Conservation (phyloP, 2,797 vertebrate genomes). For the Streptopelia turtur region DNA sequence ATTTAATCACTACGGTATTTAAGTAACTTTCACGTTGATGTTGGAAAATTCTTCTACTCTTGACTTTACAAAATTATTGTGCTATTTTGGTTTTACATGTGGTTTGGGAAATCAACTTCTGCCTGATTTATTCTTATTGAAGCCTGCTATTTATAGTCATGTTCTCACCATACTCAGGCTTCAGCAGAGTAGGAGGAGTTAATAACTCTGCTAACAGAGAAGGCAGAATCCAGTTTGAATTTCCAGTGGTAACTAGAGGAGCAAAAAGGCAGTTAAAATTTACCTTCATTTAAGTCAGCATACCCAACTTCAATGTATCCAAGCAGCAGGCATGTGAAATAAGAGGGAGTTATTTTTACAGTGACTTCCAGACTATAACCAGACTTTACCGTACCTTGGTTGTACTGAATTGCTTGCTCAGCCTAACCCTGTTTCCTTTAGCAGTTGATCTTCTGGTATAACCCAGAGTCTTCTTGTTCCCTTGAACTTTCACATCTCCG, state of each 20-base stretch:
- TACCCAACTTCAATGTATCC: neutral
- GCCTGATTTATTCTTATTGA: neutral
- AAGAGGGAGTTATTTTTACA: neutral
- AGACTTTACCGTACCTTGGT: conserved; percentile 85
- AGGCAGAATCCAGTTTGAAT: neutral
- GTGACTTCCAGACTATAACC: neutral
- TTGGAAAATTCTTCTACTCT: neutral
- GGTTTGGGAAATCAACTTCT: conserved; percentile 14
- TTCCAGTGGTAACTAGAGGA: neutral
- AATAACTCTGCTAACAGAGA: neutral
- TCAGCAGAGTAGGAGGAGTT: neutral
- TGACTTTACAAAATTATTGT: conserved; percentile 31
- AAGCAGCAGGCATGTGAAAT: neutral
- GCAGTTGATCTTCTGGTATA: conserved; percentile 84
- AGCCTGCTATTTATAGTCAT: conserved; percentile 1
- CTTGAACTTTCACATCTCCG: conserved; percentile 81
- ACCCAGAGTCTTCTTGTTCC: conserved; percentile 91
- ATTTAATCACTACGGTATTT: neutral
- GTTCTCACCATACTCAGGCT: neutral
- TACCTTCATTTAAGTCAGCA: neutral
- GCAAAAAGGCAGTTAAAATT: neutral
- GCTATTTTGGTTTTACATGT: neutral
- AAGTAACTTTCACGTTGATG: neutral
- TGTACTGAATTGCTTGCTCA: conserved; percentile 92
- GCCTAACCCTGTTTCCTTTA: conserved; percentile 71